Base-by-base conservation (phyloP, 2,797 vertebrate species). In the Myotis pilosus region DNA sequence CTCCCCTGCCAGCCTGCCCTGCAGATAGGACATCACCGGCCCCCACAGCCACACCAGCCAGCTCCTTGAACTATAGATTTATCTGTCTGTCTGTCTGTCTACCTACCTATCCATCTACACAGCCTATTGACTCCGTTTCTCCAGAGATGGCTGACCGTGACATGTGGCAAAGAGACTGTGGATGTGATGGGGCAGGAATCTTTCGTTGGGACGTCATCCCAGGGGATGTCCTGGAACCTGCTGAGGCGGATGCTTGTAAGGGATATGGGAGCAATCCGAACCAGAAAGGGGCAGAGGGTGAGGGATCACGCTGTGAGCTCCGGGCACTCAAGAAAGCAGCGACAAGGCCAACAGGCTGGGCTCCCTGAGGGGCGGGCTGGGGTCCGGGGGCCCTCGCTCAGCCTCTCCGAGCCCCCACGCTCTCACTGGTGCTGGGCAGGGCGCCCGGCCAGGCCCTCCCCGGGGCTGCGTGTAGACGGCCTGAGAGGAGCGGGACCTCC, bases 351-450 rank as follows among this genome's bases (percentile, higher is more conserved):
- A 16, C 53, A 25, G 25, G 78, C 6, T 8, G 20, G 19, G 20
- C 6, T n/a, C 13, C n/a, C 62, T 38, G 20, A 10, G 8, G 36
- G 38, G 44, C 3, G 23, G 9, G 3, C 23, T 22, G 13, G 60
- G 28, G 55, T 1, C 47, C 4, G 6, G 0, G 38, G n/a, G 6
- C 38, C 5, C 0, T 33, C 10, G 8, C 20, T 55, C 28, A 17
- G 66, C 71, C 57, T 64, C 86, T 53, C 57, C 5, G 69, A 28
- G 17, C 16, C 20, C 28, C 55, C 0, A 5, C 9, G 3, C 17
- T 13, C 53, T 53, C 13, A 5, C 30, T 1, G 5, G 13, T 15
- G 16, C 79, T 9, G 3, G 20, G 15, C 15, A 3, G n/a, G 69
- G 22, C 13, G 5, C 8, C 0, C 1, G 47, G 36, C 16, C 8